Conservation (phyloP, 2,888 invertebrate genomes). For the Eupeodes luniger region DNA sequence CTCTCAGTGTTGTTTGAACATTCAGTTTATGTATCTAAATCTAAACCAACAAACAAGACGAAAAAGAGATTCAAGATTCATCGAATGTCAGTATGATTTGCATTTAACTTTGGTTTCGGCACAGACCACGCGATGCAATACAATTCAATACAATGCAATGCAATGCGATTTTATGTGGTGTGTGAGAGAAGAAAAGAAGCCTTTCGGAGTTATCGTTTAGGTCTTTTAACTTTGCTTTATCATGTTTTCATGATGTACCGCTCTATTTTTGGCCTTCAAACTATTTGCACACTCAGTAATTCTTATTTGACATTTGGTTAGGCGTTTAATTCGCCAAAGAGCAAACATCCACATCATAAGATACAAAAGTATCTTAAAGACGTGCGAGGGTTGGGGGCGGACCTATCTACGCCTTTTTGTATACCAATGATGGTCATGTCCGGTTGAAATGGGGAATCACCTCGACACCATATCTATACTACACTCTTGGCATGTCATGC, state of each 20-base stretch:
- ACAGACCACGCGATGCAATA: too few relatives aligned
- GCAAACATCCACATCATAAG: slow-evolving; percentile 26
- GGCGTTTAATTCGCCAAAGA: slow-evolving; percentile 58
- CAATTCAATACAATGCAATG: too few relatives aligned
- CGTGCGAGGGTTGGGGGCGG: neutral
- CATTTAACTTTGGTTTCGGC: slow-evolving; percentile 57
- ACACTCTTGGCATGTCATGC: slow-evolving; percentile 50
- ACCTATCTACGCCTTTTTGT: slow-evolving; percentile 32
- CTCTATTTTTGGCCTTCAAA: slow-evolving; percentile 45
- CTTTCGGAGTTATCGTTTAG: slow-evolving; percentile 37
- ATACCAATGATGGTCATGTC: slow-evolving; percentile 64
- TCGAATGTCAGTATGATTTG: slow-evolving; percentile 63
- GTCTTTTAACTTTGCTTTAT: slow-evolving; percentile 36
- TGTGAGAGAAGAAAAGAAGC: neutral
- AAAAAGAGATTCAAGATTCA: slow-evolving; percentile 36
- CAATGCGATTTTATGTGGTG: neutral
- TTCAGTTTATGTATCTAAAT: slow-evolving; percentile 8
- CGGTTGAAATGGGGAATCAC: slow-evolving; percentile 30
- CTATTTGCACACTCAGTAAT: slow-evolving; percentile 34
- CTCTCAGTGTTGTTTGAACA: neutral
- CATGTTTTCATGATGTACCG: slow-evolving; percentile 34
- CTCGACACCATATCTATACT: slow-evolving; percentile 7
- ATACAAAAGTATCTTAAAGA: slow-evolving; percentile 9
- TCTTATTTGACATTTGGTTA: slow-evolving; percentile 64
- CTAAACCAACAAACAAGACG: neutral